Evolutionary conservation across 2,113 vertebrate genomes (phyloP), one percentile per base, ranked within the genome.

Genomic region (Pipa parva): DNA sequence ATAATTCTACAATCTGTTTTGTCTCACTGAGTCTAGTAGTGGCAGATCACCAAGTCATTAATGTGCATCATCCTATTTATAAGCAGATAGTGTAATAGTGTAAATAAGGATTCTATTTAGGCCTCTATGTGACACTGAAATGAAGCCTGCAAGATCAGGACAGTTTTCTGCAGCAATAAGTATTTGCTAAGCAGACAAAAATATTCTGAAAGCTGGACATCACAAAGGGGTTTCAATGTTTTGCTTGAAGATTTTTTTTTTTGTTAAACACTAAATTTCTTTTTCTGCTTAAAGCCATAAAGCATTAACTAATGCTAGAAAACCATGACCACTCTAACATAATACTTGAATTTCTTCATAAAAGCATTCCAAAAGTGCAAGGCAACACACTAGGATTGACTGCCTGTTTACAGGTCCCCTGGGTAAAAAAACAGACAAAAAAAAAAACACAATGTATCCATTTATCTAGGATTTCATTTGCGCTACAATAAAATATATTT

Each of bases 71-170:
- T 22, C 21, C 21, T 22, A 22, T 10, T 49, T 21, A 24, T 10
- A 49, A 49, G 46, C 21, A 20, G n/a, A 46, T 46, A 46, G 46
- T 49, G 46, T 49, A 49, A 49, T 49, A 5, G 46, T 21, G 46
- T 49, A 49, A 49, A 22, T 22, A 21, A 49, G 21, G 21, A 11
- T 13, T 49, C 7, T 49, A 49, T 18, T 49, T 12, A 49, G 21
- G 42, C 17, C 15, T 46, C 18, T 6, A 46, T 8, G 3, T 20
- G 17, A 6, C 42, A 46, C 18, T 20, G 1, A 46, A 17, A 20
- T 18, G 15, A 46, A 46, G n/a, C n/a, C 17, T 46, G 42, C 2
- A 17, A 18, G 18, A 6, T 17, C 1, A 46, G 42, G 42, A 3
- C 3, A 46, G 42, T 17, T 46, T 17, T 20, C 15, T 46, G 42